Base-by-base conservation (phyloP, 2,888 invertebrate species). In the Crepidodera aurea region DNA sequence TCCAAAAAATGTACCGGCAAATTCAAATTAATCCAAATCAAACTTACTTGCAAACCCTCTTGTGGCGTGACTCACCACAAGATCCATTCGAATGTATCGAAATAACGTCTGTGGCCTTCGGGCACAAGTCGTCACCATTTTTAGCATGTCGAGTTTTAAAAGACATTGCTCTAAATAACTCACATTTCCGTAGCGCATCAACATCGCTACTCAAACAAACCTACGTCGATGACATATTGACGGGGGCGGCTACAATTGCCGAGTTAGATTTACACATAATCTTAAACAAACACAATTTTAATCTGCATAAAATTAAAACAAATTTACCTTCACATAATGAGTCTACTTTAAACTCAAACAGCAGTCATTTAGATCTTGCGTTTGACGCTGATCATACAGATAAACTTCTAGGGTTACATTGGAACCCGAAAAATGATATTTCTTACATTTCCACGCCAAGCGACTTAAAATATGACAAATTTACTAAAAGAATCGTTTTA, bases 1-100 rank as follows among this genome's bases (percentile, higher is more conserved):
- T 60, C 10, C 15, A 13, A 16, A 60, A 60, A 48, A 62, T 62
- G 59, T 62, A 54, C 22, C 12, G 58, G 7, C 53, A 53, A 39
- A 13, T 62, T 8, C 1, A 8, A 25, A 25, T 65, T 12, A 16
- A 37, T 22, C 50, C 10, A 3, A 32, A 32, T 32, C 2, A 2
- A 3, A 32, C 12, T n/a, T 32, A 32, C n/a, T n/a, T n/a, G n/a
- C 32, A 32, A 32, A 32, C 2, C 8, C 4, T 32, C 2, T n/a
- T 32, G 10, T 32, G 32, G 32, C 4, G 32, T 2, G 32, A 32
- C 12, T 32, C 32, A 3, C 32, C 32, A 6, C 8, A 8, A n/a
- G 10, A 32, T 32, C 32, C 8, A 6, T 32, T 32, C 8, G 2
- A 6, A 6, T 32, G 32, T 32, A 32, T 32, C 2, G 32, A 32